A percentile compares a stretch with the other conserved stretches of the same genome.
Evolutionary conservation across 2,113 vertebrate genomes (phyloP).

Genomic region (Callorhinus ursinus): DNA sequence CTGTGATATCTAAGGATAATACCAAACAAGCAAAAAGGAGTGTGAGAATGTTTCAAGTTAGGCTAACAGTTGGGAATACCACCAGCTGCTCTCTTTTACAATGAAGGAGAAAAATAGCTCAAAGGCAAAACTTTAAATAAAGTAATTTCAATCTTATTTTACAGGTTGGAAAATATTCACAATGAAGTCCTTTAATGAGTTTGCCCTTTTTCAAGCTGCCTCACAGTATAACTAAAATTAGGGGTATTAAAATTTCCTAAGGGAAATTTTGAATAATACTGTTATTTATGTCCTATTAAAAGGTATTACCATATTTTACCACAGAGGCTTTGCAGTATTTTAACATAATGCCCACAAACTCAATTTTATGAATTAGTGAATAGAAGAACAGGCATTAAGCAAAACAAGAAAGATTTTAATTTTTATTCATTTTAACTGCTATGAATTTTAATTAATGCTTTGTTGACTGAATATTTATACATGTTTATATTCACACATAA

Average conservation of each 20-base stretch:
- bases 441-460: neutral
- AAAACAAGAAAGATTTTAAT: neutral
- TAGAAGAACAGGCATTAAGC: neutral
- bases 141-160: slow-evolving; percentile 50
- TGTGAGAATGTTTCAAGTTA: neutral
- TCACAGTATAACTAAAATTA: slow-evolving; percentile 8
- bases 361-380: slow-evolving; percentile 23
- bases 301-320: neutral
- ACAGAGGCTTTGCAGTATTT: neutral
- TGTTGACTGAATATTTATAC: neutral
- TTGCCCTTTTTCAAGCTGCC: neutral
- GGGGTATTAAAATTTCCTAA: neutral
- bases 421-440: neutral
- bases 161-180: slow-evolving; percentile 37
- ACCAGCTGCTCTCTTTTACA: slow-evolving; percentile 23
- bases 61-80: slow-evolving; percentile 18
- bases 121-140: slow-evolving; percentile 21
- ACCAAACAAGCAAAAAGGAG: slow-evolving; percentile 38
- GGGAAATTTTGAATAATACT: slow-evolving; percentile 3
- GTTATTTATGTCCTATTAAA: slow-evolving; percentile 35
- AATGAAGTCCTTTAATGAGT: slow-evolving; percentile 45
- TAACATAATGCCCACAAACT: neutral
- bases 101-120: slow-evolving; percentile 30
- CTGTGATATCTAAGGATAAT: slow-evolving; percentile 57
- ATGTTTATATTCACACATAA: neutral